phyloP scores from a whole-genome alignment of 2,113 vertebrate species.

The Myrmophylax atrothorax region DNA sequence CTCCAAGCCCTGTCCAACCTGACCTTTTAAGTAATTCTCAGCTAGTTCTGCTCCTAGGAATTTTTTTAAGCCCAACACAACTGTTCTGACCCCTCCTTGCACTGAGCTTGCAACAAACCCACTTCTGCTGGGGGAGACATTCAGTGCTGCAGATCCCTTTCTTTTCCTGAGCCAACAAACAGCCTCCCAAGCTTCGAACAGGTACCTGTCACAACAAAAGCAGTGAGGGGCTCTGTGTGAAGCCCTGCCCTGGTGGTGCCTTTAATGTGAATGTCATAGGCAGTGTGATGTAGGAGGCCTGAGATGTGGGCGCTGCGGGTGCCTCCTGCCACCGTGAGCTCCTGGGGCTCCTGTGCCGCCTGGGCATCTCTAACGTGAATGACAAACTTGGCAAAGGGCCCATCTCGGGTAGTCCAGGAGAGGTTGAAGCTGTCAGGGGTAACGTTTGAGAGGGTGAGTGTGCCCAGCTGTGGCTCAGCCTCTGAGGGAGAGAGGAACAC shows the following conservation, averaged over 20 bases:
- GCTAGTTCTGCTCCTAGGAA: neutral
- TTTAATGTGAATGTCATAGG: slow-evolving; percentile 66
- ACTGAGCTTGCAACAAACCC: neutral
- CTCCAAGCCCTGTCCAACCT: neutral
- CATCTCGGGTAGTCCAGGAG: slow-evolving; percentile 66
- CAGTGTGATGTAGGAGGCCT: slow-evolving; percentile 62
- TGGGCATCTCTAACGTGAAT: slow-evolving; percentile 48
- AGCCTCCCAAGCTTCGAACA: neutral
- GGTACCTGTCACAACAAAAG: slow-evolving; percentile 73
- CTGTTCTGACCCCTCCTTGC: neutral
- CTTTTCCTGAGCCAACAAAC: neutral
- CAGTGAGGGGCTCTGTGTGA: slow-evolving; percentile 63
- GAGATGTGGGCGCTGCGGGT: slow-evolving; percentile 59
- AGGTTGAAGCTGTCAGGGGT: slow-evolving; percentile 73
- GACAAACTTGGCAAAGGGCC: slow-evolving; percentile 70
- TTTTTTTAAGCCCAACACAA: neutral
- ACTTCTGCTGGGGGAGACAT: neutral
- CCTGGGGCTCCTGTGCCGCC: slow-evolving; percentile 26
- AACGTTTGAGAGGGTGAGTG: slow-evolving; percentile 74
- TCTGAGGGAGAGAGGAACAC: slow-evolving; percentile 70
- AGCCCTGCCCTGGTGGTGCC: slow-evolving; percentile 61
- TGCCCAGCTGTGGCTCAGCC: slow-evolving; percentile 71
- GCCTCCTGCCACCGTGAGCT: slow-evolving; percentile 61
- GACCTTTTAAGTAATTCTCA: neutral
- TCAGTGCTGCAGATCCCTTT: neutral